Evolutionary conservation across 2,888 invertebrate genomes (phyloP), one percentile per base, ranked within the genome.

Genomic region (Myopa tessellatipennis): DNA sequence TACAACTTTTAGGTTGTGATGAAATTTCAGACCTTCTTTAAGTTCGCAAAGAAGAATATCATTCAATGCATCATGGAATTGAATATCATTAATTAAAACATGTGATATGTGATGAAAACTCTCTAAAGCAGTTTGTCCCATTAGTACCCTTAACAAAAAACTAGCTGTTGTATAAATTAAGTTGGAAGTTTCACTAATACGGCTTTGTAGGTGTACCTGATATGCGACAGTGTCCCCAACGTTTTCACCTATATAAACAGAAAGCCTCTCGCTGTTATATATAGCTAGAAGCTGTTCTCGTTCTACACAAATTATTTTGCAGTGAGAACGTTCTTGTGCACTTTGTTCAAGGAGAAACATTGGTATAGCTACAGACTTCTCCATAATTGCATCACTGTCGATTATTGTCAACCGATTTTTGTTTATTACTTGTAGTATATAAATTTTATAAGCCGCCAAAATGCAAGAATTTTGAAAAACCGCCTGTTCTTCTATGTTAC

Each of bases 321-420:
- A 95, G 0, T 92, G 92, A 83, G 91, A 91, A 78, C 91, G 91
- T 83, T 87, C 90, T 84, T 87, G 90, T 84, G 90, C 91, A 83
- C 90, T 93, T 89, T 95, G 91, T 84, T 98, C 97, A 80, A 98
- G 88, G 81, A 98, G 93, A 84, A 94, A 95, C 87, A 98, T 98
- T 0, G 98, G 97, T 55, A 98, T 92, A 90, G 96, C 96, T 0
- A 96, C 97, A 0, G 97, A 96, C 91, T 97, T 98, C 1, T 97
- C 97, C 81, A 94, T 95, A 0, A 96, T 96, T 0, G 96, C 95
- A 81, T 96, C 96, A 0, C 95, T 94, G 3, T 98, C 98, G 38
- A 98, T 93, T 36, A 98, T 92, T 6, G 98, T 91, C 1, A 98
- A 95, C 84, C 93, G 92, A 83, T 95, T 93, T 14, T 70, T 77